Evolutionary conservation across 1,140 invertebrate genomes (phyloP).

Genomic region (Lethrus apterus): DNA sequence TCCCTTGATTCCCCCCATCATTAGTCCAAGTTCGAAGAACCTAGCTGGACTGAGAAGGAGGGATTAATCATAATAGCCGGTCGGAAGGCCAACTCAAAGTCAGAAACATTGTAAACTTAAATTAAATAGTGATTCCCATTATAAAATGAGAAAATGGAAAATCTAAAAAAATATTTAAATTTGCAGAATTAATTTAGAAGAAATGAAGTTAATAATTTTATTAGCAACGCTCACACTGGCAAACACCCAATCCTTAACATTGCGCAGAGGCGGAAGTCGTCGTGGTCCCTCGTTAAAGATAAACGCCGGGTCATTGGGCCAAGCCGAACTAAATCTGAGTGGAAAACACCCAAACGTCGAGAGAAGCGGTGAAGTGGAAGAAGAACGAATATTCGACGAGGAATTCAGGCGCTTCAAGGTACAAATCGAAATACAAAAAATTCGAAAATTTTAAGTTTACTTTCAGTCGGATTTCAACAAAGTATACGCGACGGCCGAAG

Average conservation of each 20-base stretch:
- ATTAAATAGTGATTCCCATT: too few relatives aligned
- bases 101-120: too few relatives aligned
- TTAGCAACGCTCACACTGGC: background rate
- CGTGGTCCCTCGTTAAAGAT: background rate
- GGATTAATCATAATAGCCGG: too few relatives aligned
- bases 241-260: background rate
- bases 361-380: background rate
- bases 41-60: too few relatives aligned
- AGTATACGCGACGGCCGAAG: constrained; percentile 56
- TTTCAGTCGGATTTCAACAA: constrained; percentile 58
- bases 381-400: constrained; percentile 2
- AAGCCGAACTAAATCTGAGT: background rate
- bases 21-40: too few relatives aligned
- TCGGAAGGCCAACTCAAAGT: too few relatives aligned
- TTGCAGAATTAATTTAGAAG: too few relatives aligned
- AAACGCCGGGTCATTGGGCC: background rate
- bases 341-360: too few relatives aligned
- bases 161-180: too few relatives aligned
- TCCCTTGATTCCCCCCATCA: too few relatives aligned
- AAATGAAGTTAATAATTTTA: too few relatives aligned
- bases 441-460: constrained; percentile 1
- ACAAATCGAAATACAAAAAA: constrained; percentile 1
- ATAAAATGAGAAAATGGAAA: too few relatives aligned
- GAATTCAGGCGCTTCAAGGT: constrained; percentile 9
- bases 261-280: background rate